phyloP scores from a whole-genome alignment of 1,140 invertebrate species.

The Tetraneura akinire region DNA sequence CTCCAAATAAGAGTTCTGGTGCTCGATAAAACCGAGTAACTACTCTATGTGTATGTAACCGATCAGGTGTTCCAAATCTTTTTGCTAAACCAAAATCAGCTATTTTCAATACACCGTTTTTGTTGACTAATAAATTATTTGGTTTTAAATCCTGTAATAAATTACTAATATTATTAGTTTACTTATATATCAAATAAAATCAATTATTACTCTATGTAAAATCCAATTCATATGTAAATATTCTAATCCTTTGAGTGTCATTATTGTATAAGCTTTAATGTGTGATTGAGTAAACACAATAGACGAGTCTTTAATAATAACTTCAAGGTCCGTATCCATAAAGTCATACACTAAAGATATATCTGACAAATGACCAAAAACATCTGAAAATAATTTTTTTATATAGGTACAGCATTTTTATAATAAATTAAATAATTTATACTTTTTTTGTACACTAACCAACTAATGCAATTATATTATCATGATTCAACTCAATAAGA shows the following conservation, averaged over 20 bases:
- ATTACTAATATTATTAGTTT: neutral
- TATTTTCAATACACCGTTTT: slow-evolving; percentile 89
- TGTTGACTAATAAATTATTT: slow-evolving; percentile 95
- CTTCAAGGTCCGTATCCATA: slow-evolving; percentile 99
- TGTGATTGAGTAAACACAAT: slow-evolving; percentile 90
- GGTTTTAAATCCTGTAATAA: slow-evolving; percentile 88
- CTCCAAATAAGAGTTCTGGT: slow-evolving; percentile 95
- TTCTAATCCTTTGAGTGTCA: slow-evolving; percentile 92
- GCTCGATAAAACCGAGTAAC: slow-evolving; percentile 92
- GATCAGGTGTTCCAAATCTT: slow-evolving; percentile 93
- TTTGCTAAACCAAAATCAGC: slow-evolving; percentile 99
- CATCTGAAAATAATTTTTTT: slow-evolving; percentile 68
- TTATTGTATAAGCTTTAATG: slow-evolving; percentile 94
- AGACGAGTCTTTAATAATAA: slow-evolving; percentile 81
- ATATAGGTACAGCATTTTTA: no score
- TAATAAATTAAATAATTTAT: no score
- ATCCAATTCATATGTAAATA: slow-evolving; percentile 97
- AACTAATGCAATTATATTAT: slow-evolving; percentile 92
- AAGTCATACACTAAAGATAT: slow-evolving; percentile 99
- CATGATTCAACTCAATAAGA: slow-evolving; percentile 92
- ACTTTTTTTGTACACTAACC: slow-evolving; percentile 62
- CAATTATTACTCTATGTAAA: slow-evolving; percentile 74
- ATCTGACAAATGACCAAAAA: slow-evolving; percentile 97
- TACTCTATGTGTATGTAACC: slow-evolving; percentile 97
- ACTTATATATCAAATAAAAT: neutral